Evolutionary conservation across 1,140 invertebrate genomes (phyloP), one percentile per base, ranked within the genome.

Genomic region (Drosophila dunni): DNA sequence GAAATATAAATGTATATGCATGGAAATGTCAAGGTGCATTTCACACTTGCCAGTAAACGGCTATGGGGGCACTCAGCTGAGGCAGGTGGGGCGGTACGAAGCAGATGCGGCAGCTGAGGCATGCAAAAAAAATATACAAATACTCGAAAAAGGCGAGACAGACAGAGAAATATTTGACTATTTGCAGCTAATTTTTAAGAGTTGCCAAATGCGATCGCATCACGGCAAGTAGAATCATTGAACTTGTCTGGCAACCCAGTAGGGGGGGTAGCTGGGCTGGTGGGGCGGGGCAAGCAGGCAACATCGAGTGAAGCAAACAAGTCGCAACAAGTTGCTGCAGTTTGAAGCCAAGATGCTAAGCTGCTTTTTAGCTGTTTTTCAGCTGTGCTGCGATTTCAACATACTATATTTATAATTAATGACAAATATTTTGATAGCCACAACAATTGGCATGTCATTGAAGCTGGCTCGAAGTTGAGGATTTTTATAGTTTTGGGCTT

Each of bases 391-490:
- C 69, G 72, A 80, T 86, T 86, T 86, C 83, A 86, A 86, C 83
- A 86, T 83, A 86, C 89, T 86, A 86, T 83, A 89, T 86, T 86
- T 89, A 86, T 86, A 86, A 86, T 86, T 86, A 86, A 89, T 86
- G 83, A 85, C 83, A 78, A 86, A 70, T 83, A 83, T 86, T 86
- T 86, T 86, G 76, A 79, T 83, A 89, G 84, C 68, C 56, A 79
- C 78, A 85, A 83, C 81, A 84, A 77, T 82, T 88, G 83, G 76
- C 76, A 82, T 88, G 68, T 81, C 81, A 85, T 84, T 84, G 81
- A 84, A 69, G 76, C 42, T 24, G 36, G 44, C 44, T 34, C 40
- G 57, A 42, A 40, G 24, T 40, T 38, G 20, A 36, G 56, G 66
- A 74, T 64, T 70, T 68, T 75, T 56, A 29, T 29, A 29, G 9